Conservation (phyloP, 2,113 vertebrate species). For the Dromaius novaehollandiae region DNA sequence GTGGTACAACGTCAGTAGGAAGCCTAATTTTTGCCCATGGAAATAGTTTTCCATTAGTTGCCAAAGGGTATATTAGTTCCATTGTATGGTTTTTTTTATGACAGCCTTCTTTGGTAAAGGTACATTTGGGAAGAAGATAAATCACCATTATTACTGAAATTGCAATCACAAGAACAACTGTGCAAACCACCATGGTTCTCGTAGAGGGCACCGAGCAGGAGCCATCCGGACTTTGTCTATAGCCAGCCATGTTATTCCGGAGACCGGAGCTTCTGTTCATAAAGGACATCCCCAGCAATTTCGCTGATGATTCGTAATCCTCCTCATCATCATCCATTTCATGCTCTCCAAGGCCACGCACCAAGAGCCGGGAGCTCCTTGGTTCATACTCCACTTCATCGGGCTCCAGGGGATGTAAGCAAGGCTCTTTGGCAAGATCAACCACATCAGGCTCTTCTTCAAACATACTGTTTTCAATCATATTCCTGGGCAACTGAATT, state of each 20-base stretch:
- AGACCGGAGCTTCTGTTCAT: slow-evolving; percentile 93
- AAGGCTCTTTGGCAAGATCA: slow-evolving; percentile 92
- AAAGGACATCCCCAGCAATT: slow-evolving; percentile 95
- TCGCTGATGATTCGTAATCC: slow-evolving; percentile 94
- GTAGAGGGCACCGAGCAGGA: slow-evolving; percentile 82
- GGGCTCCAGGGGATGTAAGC: slow-evolving; percentile 91
- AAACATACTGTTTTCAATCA: slow-evolving; percentile 99
- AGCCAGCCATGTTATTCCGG: slow-evolving; percentile 77
- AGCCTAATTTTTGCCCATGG: slow-evolving; percentile 89
- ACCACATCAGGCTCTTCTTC: slow-evolving; percentile 97
- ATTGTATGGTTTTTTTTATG: slow-evolving; percentile 77
- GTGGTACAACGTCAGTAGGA: slow-evolving; percentile 81
- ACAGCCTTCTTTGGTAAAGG: slow-evolving; percentile 94
- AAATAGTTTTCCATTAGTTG: slow-evolving; percentile 85
- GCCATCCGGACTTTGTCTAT: slow-evolving; percentile 78
- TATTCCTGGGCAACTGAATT: slow-evolving; percentile 91
- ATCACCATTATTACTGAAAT: slow-evolving; percentile 85
- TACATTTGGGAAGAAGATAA: slow-evolving; percentile 91
- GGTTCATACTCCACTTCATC: slow-evolving; percentile 93
- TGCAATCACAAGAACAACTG: slow-evolving; percentile 82
- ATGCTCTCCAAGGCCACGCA: slow-evolving; percentile 93
- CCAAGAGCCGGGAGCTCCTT: slow-evolving; percentile 90
- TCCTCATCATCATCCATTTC: slow-evolving; percentile 96
- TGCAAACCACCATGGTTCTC: slow-evolving; percentile 82
- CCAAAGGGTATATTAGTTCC: slow-evolving; percentile 80